phyloP scores from a whole-genome alignment of 2,113 vertebrate genomes.

The Callipepla squamata region DNA sequence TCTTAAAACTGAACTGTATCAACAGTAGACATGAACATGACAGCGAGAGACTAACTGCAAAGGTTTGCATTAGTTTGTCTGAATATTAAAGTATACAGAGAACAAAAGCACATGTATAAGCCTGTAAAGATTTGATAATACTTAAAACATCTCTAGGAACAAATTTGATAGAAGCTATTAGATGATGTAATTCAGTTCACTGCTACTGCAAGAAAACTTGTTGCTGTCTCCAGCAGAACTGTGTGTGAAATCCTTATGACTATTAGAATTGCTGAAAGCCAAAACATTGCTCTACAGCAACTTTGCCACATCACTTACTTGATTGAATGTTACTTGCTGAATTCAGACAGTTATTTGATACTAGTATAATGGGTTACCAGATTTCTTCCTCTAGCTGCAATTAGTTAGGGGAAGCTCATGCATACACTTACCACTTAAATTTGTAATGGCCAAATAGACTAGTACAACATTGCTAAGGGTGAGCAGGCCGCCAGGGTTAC shows the following conservation, averaged over 20 bases:
- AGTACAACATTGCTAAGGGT: background rate
- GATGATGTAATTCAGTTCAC: background rate
- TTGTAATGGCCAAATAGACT: background rate
- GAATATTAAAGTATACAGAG: background rate
- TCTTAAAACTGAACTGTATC: background rate
- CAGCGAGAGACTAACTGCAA: background rate
- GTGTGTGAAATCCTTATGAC: background rate
- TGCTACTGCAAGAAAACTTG: background rate
- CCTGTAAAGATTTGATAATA: background rate
- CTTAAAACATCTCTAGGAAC: background rate
- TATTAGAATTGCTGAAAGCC: background rate
- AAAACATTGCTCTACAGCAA: background rate
- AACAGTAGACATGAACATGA: background rate
- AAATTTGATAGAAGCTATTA: background rate
- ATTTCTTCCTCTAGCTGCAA: background rate
- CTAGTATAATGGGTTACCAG: background rate
- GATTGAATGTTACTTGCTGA: background rate
- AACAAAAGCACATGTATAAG: background rate
- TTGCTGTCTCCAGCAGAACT: background rate
- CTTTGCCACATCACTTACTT: background rate
- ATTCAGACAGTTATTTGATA: background rate
- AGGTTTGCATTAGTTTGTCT: background rate
- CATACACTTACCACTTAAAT: fast-evolving
- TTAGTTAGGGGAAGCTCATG: background rate
- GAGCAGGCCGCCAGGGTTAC: background rate